Percentiles rank a stretch among this genome's conserved stretches.
These are phyloP conservation scores for Elysia crispata DNA, from an alignment of 2,888 invertebrate species.

Conservation along the genomic window DNA sequence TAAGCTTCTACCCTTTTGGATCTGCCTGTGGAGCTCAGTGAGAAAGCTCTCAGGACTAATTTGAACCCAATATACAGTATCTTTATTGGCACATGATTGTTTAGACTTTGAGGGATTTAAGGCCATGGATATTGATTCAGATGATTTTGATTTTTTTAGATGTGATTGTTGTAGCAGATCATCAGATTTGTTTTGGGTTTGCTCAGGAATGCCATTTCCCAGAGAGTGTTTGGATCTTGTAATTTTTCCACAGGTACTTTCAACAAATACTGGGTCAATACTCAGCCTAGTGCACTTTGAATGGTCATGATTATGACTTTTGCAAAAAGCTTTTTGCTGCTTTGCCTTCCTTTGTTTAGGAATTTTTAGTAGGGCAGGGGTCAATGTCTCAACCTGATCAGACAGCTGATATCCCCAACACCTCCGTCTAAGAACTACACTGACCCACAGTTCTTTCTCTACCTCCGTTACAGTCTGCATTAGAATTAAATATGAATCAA, in stretches of 20 bases:
- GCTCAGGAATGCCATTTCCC: neutral
- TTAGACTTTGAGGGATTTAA: too few relatives aligned
- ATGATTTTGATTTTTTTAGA: slow-evolving; percentile 10
- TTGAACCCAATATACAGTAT: slow-evolving; percentile 54
- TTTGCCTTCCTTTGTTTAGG: too few relatives aligned
- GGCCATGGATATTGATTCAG: neutral
- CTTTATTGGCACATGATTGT: too few relatives aligned
- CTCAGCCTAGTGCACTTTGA: neutral
- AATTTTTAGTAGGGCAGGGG: too few relatives aligned
- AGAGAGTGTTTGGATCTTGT: too few relatives aligned
- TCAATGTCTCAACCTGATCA: too few relatives aligned
- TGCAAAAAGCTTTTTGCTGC: neutral
- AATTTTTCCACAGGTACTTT: too few relatives aligned
- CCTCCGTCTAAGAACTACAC: slow-evolving; percentile 13
- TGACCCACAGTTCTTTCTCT: slow-evolving; percentile 32
- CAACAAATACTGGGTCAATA: too few relatives aligned
- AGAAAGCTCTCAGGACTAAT: slow-evolving; percentile 64
- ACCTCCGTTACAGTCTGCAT: slow-evolving; percentile 40
- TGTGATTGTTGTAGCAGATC: too few relatives aligned
- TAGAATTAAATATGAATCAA: neutral
- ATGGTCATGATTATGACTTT: neutral
- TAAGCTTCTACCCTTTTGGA: slow-evolving; percentile 52
- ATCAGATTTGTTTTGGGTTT: neutral
- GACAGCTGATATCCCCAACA: too few relatives aligned
- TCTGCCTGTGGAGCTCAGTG: slow-evolving; percentile 59